Conservation (phyloP, 2,113 vertebrate genomes). For the Melospiza georgiana region DNA sequence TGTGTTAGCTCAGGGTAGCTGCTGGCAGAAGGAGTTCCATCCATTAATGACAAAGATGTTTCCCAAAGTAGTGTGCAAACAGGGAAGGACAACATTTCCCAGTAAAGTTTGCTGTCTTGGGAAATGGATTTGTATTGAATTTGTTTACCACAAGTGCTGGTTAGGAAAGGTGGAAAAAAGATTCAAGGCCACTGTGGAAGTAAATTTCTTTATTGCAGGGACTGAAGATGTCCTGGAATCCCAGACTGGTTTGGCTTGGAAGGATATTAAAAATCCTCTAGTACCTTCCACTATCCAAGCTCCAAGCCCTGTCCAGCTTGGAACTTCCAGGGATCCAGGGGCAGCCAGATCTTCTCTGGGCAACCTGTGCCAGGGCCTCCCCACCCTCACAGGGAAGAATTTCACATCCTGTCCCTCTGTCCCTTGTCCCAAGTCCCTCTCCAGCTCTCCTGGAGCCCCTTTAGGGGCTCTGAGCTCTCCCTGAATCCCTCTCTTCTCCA, state of each 20-base stretch:
- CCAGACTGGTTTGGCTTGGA: background rate
- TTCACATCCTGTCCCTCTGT: background rate
- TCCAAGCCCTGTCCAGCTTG: rapidly evolving
- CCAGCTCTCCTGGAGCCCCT: background rate
- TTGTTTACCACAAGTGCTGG: background rate
- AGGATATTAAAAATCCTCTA: background rate
- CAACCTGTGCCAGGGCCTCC: rapidly evolving
- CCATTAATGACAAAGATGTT: background rate
- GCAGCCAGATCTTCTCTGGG: background rate
- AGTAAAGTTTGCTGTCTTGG: background rate
- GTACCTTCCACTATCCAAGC: background rate
- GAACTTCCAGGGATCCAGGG: background rate
- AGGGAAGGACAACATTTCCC: background rate
- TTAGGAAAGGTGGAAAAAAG: background rate
- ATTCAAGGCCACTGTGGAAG: background rate
- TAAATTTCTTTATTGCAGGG: background rate
- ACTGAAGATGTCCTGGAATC: too few species aligned
- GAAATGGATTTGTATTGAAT: background rate
- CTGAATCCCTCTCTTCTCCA: background rate
- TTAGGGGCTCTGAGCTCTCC: background rate
- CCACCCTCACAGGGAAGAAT: rapidly evolving
- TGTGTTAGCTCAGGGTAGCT: background rate
- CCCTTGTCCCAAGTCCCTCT: background rate
- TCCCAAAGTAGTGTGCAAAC: background rate
- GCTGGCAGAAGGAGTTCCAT: background rate